Evolutionary conservation across 2,797 vertebrate species (phyloP), one percentile per base, ranked within the genome.

Genomic region (Sebastes kiyomatsui): DNA sequence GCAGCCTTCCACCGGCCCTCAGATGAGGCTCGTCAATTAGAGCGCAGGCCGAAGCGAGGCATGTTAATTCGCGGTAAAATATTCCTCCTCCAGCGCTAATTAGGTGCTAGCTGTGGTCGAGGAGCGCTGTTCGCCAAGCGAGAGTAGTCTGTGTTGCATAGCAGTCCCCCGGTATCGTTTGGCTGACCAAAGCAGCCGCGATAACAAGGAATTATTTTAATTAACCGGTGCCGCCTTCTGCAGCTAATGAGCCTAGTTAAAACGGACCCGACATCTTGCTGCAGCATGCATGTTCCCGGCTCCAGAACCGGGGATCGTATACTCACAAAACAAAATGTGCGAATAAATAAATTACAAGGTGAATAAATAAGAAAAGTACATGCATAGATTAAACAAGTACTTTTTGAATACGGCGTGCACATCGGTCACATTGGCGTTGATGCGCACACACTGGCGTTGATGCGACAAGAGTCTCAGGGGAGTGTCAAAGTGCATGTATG

Each of bases 171-270:
- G 91, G 94, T 95, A 95, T 96, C 94, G 93, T 96, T 96, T 95
- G 92, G 90, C 95, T 96, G 91, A 95, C 91, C 91, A 94, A 96
- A 96, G 94, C 74, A 94, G 90, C 92, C 87, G 72, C 93, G 89
- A 96, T 93, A 96, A 96, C 96, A 95, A 91, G 91, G 91, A 91
- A 94, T 94, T 92, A 94, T 96, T 95, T 96, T 97, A 97, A 97
- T 96, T 97, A 96, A 95, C 93, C 91, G 93, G 93, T 89, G 91
- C 93, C 90, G 94, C 93, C 93, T 96, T 95, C 90, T 94, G 90
- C 89, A 92, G 91, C 93, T 96, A 97, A 97, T 94, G 95, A 96
- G 94, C 92, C 90, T 59, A 42, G 94, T 94, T 93, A 94, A 93
- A 96, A 94, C 77, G 87, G 83, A 87, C 61, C 88, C 62, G 77